Percentiles rank a stretch among this genome's conserved stretches.
Evolutionary conservation across 2,888 invertebrate species (phyloP).

Genomic region (Lasius platythorax): DNA sequence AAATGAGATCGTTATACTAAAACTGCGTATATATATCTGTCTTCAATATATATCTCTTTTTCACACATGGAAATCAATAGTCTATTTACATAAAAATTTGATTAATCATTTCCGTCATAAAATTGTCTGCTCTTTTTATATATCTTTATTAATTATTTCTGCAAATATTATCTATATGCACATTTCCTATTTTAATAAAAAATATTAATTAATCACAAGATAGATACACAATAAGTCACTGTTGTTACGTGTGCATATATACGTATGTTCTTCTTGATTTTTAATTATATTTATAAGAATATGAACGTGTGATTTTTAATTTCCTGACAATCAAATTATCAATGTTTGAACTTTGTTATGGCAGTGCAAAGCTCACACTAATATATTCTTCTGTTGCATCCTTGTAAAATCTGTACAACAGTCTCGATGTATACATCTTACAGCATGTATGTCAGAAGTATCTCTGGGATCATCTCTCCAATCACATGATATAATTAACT

Average conservation of each 20-base stretch:
- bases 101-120: constrained; percentile 12
- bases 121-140: not conserved
- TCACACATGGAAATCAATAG: not conserved
- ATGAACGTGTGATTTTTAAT: not conserved
- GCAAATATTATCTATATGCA: constrained; percentile 27
- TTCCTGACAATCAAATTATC: constrained; percentile 9
- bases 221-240: constrained; percentile 24
- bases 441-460: not conserved
- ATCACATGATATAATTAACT: constrained; percentile 20
- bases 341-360: constrained; percentile 41
- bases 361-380: constrained; percentile 40
- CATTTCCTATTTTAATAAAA: constrained; percentile 34
- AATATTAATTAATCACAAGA: constrained; percentile 22
- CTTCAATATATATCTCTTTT: not conserved
- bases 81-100: constrained; percentile 29
- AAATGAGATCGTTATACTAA: constrained; percentile 6
- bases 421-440: not conserved
- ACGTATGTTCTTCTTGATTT: not conserved
- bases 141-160: constrained; percentile 4
- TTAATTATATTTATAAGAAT: not conserved
- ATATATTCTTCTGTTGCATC: not conserved
- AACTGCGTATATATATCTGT: not conserved
- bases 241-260: constrained; percentile 9
- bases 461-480: not conserved
- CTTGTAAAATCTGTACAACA: not conserved